Conservation (phyloP, 2,888 invertebrate species). For the Ectemnius continuus region DNA sequence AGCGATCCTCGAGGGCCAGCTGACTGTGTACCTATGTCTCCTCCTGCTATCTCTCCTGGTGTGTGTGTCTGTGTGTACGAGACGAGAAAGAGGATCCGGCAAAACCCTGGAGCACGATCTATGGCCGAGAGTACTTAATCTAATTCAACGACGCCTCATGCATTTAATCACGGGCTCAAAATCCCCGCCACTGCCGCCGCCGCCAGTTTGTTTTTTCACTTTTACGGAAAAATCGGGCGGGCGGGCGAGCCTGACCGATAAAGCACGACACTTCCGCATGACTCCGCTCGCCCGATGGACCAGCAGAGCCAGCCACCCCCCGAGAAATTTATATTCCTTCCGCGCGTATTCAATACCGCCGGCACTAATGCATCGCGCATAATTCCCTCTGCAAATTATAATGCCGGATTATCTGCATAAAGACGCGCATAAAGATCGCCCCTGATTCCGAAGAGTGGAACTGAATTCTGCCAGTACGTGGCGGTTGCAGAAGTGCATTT, state of each 20-base stretch:
- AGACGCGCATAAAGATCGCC: no score
- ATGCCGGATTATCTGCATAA: no score
- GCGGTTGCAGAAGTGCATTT: no score
- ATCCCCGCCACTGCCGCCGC: conserved; percentile 36
- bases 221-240: conserved; percentile 31
- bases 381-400: no score
- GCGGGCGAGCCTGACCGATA: conserved; percentile 41
- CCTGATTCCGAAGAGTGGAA: no score
- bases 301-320: no score
- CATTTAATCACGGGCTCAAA: conserved; percentile 56
- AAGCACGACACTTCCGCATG: conserved; percentile 34
- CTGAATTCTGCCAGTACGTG: no score
- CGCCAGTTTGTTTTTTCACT: conserved; percentile 31
- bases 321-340: no score
- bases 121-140: conserved; percentile 56
- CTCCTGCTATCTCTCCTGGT: background rate
- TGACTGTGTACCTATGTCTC: background rate
- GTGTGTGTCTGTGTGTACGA: conserved; percentile 7
- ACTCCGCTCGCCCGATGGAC: no score
- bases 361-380: no score
- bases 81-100: conserved; percentile 18
- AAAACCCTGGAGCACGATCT: conserved; percentile 51
- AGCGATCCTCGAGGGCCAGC: conserved; percentile 4
- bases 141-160: conserved; percentile 53
- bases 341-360: no score